Conservation (phyloP, 1,140 invertebrate genomes). For the Cydia amplana region DNA sequence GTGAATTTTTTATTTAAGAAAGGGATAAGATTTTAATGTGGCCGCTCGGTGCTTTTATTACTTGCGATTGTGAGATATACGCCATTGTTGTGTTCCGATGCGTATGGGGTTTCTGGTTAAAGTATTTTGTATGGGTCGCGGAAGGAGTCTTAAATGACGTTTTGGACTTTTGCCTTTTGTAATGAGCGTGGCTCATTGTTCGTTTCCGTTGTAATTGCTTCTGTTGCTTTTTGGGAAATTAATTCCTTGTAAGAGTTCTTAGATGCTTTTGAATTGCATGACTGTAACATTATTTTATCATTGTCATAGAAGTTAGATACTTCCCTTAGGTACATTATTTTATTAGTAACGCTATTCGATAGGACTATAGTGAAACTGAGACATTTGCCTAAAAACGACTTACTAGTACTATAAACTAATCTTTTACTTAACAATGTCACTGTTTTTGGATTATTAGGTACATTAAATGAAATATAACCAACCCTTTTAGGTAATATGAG, state of each 20-base stretch:
- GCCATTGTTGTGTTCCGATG: constrained; percentile 73
- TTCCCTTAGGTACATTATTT: too few relatives aligned
- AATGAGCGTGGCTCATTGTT: constrained; percentile 4
- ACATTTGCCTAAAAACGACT: too few relatives aligned
- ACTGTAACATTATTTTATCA: not conserved
- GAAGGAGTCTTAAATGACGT: constrained; percentile 60
- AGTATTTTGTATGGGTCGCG: constrained; percentile 71
- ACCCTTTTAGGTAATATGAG: too few relatives aligned
- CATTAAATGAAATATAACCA: too few relatives aligned
- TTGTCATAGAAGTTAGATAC: too few relatives aligned
- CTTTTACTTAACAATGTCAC: too few relatives aligned
- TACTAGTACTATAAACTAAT: too few relatives aligned
- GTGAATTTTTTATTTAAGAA: constrained; percentile 80
- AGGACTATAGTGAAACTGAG: too few relatives aligned
- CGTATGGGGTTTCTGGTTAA: constrained; percentile 77
- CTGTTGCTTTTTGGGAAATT: constrained; percentile 23
- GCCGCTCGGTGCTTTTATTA: constrained; percentile 73
- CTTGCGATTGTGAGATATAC: constrained; percentile 70
- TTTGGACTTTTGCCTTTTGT: constrained; percentile 53
- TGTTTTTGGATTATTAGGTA: too few relatives aligned
- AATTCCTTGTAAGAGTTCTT: constrained; percentile 3
- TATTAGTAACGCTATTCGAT: too few relatives aligned
- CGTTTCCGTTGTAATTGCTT: constrained; percentile 16
- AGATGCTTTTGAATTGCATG: not conserved
- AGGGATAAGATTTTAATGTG: constrained; percentile 80